Conservation (phyloP, 2,888 invertebrate genomes). For the Spisula solida region DNA sequence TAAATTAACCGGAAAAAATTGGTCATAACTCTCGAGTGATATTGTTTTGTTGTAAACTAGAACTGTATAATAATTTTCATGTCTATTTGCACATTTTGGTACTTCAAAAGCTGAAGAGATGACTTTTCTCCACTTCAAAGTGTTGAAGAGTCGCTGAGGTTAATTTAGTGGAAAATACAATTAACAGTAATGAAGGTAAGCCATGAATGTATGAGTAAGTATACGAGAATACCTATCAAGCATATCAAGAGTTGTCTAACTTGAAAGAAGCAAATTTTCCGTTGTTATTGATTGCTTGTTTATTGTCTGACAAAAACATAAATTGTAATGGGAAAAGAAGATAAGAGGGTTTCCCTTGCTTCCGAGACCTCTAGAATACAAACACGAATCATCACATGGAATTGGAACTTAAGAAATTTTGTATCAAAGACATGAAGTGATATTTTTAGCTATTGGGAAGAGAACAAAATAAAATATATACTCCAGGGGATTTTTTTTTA, state of each 20-base stretch:
- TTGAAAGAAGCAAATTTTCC: not conserved
- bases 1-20: constrained; percentile 22
- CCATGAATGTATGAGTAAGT: not conserved
- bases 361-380: not conserved
- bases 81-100: constrained; percentile 23
- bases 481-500: not conserved
- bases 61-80: constrained; percentile 23
- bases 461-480: not conserved
- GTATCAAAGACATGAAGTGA: not conserved
- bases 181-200: constrained; percentile 17
- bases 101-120: constrained; percentile 48
- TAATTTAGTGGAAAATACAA: constrained; percentile 61
- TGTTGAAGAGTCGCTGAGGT: constrained; percentile 38
- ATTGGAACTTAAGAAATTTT: not conserved
- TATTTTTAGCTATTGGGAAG: not conserved
- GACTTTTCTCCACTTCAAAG: constrained; percentile 53
- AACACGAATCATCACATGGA: not conserved
- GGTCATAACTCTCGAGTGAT: not conserved
- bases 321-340: constrained; percentile 10
- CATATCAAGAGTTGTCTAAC: constrained; percentile 10
- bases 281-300: not conserved
- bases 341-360: not conserved
- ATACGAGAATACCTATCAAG: not conserved
- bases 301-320: constrained; percentile 14
- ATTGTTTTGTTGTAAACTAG: constrained; percentile 37